Evolutionary conservation across 2,888 invertebrate species (phyloP).

Genomic region (Meiosimyza decipiens): DNA sequence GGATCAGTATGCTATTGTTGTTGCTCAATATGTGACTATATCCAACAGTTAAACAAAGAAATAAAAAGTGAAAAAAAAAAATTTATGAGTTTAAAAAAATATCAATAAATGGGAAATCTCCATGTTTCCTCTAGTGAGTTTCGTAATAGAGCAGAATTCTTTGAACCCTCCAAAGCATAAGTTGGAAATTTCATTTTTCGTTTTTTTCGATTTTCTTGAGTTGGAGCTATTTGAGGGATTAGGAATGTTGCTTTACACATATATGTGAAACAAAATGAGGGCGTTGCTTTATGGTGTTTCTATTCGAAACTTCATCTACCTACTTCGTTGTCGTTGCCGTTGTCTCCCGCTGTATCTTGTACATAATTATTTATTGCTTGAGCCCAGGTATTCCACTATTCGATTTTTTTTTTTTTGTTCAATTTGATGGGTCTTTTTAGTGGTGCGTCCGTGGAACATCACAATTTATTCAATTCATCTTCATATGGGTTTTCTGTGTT

Average conservation of each 20-base stretch:
- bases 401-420: background rate
- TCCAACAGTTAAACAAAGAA: background rate
- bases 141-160: too few relatives aligned
- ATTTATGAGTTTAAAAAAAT: slow-evolving; percentile 29
- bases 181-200: too few relatives aligned
- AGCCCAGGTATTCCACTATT: background rate
- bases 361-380: slow-evolving; percentile 18
- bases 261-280: slow-evolving; percentile 3
- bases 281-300: slow-evolving; percentile 20
- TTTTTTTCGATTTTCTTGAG: too few relatives aligned
- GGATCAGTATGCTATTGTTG: slow-evolving; percentile 18
- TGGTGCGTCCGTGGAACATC: too few relatives aligned
- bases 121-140: too few relatives aligned
- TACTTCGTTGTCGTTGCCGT: too few relatives aligned
- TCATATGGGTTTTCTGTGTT: slow-evolving; percentile 50
- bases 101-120: too few relatives aligned
- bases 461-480: background rate
- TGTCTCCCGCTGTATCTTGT: background rate
- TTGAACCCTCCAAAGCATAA: too few relatives aligned
- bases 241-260: too few relatives aligned
- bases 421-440: too few relatives aligned
- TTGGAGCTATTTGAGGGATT: too few relatives aligned
- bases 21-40: background rate
- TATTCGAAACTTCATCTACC: background rate
- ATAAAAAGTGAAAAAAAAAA: slow-evolving; percentile 15